Evolutionary conservation across 2,888 invertebrate genomes (phyloP).

Genomic region (Heliconius erato): DNA sequence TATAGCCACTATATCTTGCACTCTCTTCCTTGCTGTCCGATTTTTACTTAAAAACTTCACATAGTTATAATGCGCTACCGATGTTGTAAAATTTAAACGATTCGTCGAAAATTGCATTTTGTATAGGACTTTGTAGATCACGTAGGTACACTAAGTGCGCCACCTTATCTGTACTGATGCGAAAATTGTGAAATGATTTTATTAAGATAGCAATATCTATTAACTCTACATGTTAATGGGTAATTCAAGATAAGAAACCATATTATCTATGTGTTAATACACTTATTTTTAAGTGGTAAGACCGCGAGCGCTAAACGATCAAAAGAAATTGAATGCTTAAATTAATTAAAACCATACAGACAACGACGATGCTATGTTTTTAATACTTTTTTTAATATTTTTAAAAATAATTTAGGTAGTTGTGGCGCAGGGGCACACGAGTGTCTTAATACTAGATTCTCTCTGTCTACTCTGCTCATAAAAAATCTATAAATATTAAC

Average conservation of each 20-base stretch:
- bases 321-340: background rate
- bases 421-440: no score
- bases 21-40: conserved; percentile 67
- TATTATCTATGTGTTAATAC: conserved; percentile 65
- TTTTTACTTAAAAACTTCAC: conserved; percentile 74
- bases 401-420: no score
- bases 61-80: conserved; percentile 77
- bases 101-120: conserved; percentile 75
- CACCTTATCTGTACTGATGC: conserved; percentile 63
- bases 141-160: conserved; percentile 53
- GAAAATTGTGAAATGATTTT: conserved; percentile 66
- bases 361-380: no score
- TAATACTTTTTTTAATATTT: no score
- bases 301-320: background rate
- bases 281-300: conserved; percentile 25
- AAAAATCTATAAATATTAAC: no score
- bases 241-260: conserved; percentile 65
- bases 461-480: no score
- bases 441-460: no score
- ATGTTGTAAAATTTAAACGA: conserved; percentile 76
- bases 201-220: conserved; percentile 69
- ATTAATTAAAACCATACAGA: no score
- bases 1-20: conserved; percentile 75
- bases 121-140: conserved; percentile 49
- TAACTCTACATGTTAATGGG: conserved; percentile 59